These are phyloP conservation scores for Cyphomyrus discorhynchus DNA, from an alignment of 2,113 vertebrate genomes.

Conservation along the genomic window DNA sequence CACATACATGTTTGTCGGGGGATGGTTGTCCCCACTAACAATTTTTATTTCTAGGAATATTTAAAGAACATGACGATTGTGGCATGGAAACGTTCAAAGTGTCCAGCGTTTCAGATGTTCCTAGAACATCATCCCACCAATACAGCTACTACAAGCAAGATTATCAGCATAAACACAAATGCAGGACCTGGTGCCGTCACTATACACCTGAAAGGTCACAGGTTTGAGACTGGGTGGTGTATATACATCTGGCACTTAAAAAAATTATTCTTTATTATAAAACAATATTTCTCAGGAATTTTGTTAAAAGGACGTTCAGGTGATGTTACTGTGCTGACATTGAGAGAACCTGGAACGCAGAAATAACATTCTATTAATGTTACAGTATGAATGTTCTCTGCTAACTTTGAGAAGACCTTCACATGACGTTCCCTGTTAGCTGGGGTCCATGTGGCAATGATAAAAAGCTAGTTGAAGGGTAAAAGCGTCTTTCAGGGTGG, in stretches of 20 bases:
- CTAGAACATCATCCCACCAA: too few species aligned
- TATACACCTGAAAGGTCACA: too few species aligned
- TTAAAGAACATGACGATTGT: too few species aligned
- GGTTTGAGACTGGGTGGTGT: too few species aligned
- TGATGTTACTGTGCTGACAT: neutral
- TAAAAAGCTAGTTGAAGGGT: neutral
- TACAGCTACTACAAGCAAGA: too few species aligned
- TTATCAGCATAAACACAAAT: too few species aligned
- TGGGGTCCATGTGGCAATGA: neutral
- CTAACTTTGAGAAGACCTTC: too few species aligned
- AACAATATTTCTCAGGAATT: too few species aligned
- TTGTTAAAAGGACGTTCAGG: neutral
- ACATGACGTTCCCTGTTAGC: neutral
- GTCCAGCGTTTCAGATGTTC: too few species aligned
- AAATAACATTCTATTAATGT: neutral
- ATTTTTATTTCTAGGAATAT: neutral
- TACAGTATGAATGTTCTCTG: neutral
- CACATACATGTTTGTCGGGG: neutral
- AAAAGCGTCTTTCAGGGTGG: neutral
- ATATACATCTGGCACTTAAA: too few species aligned
- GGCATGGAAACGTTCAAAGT: too few species aligned
- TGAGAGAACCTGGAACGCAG: neutral
- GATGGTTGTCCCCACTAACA: neutral
- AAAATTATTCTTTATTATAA: neutral
- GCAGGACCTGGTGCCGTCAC: too few species aligned